phyloP scores from a whole-genome alignment of 2,888 invertebrate genomes.

The Xestia sexstrigata region DNA sequence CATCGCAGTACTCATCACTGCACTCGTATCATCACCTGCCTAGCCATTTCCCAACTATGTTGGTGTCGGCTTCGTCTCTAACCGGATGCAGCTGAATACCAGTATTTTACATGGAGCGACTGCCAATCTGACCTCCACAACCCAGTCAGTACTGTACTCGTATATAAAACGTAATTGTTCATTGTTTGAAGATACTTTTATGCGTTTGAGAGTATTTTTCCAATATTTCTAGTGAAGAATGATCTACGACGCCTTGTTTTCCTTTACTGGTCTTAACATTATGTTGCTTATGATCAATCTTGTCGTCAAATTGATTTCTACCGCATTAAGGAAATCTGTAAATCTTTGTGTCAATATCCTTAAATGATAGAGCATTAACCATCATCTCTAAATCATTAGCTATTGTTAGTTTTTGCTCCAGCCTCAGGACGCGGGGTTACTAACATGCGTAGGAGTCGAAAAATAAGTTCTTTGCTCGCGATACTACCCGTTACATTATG shows the following conservation, averaged over 20 bases:
- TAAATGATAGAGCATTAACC: conserved; percentile 25
- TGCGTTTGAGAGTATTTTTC: not conserved
- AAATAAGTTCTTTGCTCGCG: conserved; percentile 56
- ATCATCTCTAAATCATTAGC: conserved; percentile 38
- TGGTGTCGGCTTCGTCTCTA: too few species aligned
- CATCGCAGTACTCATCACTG: not conserved
- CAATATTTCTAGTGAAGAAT: not conserved
- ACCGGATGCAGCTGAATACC: too few species aligned
- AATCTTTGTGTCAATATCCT: conserved; percentile 35
- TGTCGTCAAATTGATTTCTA: conserved; percentile 3
- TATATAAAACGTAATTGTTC: too few species aligned
- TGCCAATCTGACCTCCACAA: too few species aligned
- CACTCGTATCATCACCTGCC: too few species aligned
- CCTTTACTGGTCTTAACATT: not conserved
- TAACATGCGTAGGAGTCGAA: conserved; percentile 64
- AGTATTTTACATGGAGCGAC: too few species aligned
- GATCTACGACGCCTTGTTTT: not conserved
- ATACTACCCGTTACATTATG: conserved; percentile 59
- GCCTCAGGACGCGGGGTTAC: conserved; percentile 54
- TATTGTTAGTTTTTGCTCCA: conserved; percentile 60
- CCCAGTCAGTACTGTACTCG: too few species aligned
- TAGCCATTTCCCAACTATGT: too few species aligned
- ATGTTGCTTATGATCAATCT: not conserved
- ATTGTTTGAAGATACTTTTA: not conserved
- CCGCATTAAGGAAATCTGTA: not conserved